phyloP scores from a whole-genome alignment of 2,797 vertebrate species.

The Sparidentex hasta region DNA sequence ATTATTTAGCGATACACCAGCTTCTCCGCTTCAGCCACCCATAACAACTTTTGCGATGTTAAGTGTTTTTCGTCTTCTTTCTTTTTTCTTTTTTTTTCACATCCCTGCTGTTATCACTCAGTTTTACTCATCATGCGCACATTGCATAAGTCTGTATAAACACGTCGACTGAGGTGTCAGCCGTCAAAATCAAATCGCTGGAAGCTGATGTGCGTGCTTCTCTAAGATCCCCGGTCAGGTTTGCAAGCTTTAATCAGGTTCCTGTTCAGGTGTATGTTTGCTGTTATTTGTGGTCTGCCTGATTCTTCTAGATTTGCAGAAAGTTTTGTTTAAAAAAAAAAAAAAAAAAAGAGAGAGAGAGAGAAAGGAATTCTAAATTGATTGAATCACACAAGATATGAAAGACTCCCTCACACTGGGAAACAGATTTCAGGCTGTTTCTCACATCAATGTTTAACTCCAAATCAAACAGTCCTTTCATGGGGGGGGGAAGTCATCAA shows the following conservation, averaged over 20 bases:
- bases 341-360: no score
- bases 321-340: neutral
- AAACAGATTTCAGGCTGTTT: constrained; percentile 51
- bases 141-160: neutral
- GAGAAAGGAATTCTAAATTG: constrained; percentile 8
- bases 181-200: neutral
- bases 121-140: neutral
- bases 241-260: constrained; percentile 1
- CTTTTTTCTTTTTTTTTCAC: no score
- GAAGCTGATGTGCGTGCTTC: neutral
- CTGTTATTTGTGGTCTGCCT: neutral
- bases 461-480: constrained; percentile 39
- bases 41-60: no score
- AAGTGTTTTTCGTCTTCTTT: no score
- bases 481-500: constrained; percentile 25
- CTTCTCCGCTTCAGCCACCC: neutral
- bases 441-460: constrained; percentile 66
- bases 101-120: neutral
- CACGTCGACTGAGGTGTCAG: neutral
- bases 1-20: neutral
- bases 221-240: constrained; percentile 4
- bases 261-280: constrained; percentile 17
- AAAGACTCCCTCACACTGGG: constrained; percentile 35
- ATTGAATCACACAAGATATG: constrained; percentile 25
- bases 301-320: constrained; percentile 20